Conservation (phyloP, 2,113 vertebrate species). For the Rhynchomys soricoides region DNA sequence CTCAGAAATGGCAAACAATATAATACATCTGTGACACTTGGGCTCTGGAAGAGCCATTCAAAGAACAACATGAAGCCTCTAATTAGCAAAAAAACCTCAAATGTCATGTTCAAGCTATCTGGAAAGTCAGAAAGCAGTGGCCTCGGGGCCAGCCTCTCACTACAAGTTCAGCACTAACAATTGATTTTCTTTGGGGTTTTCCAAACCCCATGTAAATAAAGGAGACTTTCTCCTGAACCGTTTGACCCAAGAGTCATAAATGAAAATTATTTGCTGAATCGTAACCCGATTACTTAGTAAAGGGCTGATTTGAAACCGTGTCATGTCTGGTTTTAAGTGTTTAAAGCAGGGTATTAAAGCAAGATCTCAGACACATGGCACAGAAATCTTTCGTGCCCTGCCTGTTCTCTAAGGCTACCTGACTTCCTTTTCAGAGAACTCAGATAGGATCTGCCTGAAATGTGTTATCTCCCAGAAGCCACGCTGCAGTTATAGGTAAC, state of each 20-base stretch:
- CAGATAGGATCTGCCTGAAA: constrained; percentile 53
- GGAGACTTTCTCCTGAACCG: neutral
- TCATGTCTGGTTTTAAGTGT: constrained; percentile 63
- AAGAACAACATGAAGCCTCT: constrained; percentile 47
- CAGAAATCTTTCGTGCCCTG: constrained; percentile 65
- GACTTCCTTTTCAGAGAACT: constrained; percentile 54
- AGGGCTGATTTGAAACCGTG: constrained; percentile 35
- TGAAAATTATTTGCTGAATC: constrained; percentile 23
- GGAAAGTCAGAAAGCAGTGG: constrained; percentile 39
- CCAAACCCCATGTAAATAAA: constrained; percentile 7
- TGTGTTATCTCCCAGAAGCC: constrained; percentile 40
- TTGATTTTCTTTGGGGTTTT: constrained; percentile 36
- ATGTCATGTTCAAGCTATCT: constrained; percentile 38
- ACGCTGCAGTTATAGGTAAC: neutral
- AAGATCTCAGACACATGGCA: constrained; percentile 62
- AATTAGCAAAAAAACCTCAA: constrained; percentile 24
- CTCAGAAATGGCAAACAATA: constrained; percentile 59
- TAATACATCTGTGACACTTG: constrained; percentile 46
- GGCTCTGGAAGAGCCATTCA: constrained; percentile 51
- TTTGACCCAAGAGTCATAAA: neutral
- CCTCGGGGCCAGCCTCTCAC: neutral
- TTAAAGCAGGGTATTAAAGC: constrained; percentile 50
- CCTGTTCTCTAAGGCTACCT: constrained; percentile 71
- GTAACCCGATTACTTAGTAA: neutral
- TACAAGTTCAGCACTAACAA: neutral